phyloP scores from a whole-genome alignment of 2,797 vertebrate species.

The Cephalopachus bancanus region DNA sequence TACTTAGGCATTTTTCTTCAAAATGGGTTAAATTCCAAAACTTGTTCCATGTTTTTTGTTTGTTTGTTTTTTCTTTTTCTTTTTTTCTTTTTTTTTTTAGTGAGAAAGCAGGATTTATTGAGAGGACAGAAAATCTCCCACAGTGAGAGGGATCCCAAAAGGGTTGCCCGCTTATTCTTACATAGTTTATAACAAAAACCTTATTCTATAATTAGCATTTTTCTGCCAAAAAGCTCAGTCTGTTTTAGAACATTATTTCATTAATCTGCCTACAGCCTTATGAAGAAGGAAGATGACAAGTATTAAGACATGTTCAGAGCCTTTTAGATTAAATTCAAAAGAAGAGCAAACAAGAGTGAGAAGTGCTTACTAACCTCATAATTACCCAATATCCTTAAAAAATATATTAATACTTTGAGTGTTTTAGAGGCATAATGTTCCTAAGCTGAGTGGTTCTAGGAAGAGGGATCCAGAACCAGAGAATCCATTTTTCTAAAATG shows the following conservation, averaged over 20 bases:
- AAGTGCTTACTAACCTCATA: not conserved
- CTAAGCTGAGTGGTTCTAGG: not conserved
- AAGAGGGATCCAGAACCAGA: not conserved
- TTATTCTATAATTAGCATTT: slow-evolving; percentile 28
- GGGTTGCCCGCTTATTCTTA: not conserved
- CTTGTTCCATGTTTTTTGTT: not conserved
- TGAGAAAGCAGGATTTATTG: too few species aligned
- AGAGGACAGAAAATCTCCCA: too few species aligned
- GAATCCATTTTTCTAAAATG: not conserved
- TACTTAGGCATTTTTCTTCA: slow-evolving; percentile 20
- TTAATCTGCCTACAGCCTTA: slow-evolving; percentile 16
- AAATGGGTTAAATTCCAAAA: slow-evolving; percentile 49
- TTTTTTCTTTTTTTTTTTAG: too few species aligned
- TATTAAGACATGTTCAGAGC: slow-evolving; percentile 47
- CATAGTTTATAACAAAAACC: slow-evolving; percentile 56
- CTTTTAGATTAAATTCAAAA: slow-evolving; percentile 38
- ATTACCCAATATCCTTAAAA: slow-evolving; percentile 30
- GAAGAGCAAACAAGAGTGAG: slow-evolving; percentile 21
- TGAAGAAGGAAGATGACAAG: slow-evolving; percentile 23
- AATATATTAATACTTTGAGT: not conserved
- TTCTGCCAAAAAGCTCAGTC: slow-evolving; percentile 29
- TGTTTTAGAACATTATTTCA: slow-evolving; percentile 51
- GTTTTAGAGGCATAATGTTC: not conserved
- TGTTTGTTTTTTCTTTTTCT: too few species aligned
- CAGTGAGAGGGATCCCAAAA: too few species aligned